A percentile compares a stretch with the other conserved stretches of the same genome.
These are phyloP conservation scores for Gryon sp. DNA, from an alignment of 1,140 invertebrate genomes.

Conservation along the genomic window DNA sequence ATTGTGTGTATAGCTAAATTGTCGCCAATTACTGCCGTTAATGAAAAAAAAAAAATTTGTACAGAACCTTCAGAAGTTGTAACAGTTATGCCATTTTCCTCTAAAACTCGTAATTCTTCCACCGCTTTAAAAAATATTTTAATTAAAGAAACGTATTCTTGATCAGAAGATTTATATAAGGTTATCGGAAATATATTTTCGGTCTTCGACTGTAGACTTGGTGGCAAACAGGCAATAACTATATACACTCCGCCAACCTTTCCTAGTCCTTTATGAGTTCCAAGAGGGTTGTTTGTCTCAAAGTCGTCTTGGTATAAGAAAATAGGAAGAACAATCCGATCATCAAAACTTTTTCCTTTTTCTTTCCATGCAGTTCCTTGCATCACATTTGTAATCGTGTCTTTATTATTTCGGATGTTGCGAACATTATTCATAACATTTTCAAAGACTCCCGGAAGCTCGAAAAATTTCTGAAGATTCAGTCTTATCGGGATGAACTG, in stretches of 20 bases:
- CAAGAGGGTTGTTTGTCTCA: slow-evolving; percentile 22
- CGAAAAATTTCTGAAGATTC: slow-evolving; percentile 39
- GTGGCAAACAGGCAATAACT: slow-evolving; percentile 35
- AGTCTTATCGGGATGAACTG: slow-evolving; percentile 27
- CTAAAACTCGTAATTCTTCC: slow-evolving; percentile 42
- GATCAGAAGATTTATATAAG: slow-evolving; percentile 40
- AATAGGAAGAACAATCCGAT: slow-evolving; percentile 13
- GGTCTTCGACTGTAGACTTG: slow-evolving; percentile 28
- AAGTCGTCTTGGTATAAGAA: slow-evolving; percentile 22
- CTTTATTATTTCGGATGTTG: slow-evolving; percentile 23
- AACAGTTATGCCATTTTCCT: slow-evolving; percentile 36
- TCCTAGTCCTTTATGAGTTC: slow-evolving; percentile 17
- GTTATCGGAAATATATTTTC: slow-evolving; percentile 56
- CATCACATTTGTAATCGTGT: slow-evolving; percentile 30
- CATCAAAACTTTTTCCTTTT: slow-evolving; percentile 17
- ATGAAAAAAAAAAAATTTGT: slow-evolving; percentile 40
- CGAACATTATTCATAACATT: slow-evolving; percentile 14
- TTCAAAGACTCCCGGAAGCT: slow-evolving; percentile 42
- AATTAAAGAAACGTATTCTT: slow-evolving; percentile 19
- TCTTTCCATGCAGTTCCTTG: slow-evolving; percentile 41
- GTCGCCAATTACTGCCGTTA: slow-evolving; percentile 33
- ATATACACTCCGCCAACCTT: slow-evolving; percentile 47
- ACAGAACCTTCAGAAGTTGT: not conserved
- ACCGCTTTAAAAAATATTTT: slow-evolving; percentile 42
- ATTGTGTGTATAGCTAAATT: slow-evolving; percentile 40